Percentiles rank a stretch among this genome's conserved stretches.
phyloP scores from a whole-genome alignment of 1,140 invertebrate species.

The Arctopsyche grandis region DNA sequence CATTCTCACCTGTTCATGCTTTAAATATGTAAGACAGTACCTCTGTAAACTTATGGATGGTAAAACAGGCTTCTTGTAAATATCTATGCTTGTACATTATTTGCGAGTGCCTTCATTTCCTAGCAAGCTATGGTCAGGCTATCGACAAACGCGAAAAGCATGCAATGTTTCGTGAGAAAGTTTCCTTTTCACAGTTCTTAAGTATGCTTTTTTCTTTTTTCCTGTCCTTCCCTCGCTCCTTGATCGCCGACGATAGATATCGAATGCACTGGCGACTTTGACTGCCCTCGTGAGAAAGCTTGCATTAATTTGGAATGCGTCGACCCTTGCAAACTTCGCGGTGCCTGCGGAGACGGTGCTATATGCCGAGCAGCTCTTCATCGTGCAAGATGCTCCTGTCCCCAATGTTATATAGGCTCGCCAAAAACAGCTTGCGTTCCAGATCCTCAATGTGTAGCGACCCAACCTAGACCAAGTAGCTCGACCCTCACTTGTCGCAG shows the following conservation, averaged over 20 bases:
- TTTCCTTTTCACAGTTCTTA: constrained; percentile 80
- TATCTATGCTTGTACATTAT: constrained; percentile 68
- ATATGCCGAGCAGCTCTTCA: constrained; percentile 86
- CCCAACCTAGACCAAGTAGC: constrained; percentile 59
- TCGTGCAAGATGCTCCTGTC: constrained; percentile 85
- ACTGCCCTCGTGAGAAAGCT: constrained; percentile 90
- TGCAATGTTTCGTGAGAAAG: constrained; percentile 79
- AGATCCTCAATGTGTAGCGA: constrained; percentile 76
- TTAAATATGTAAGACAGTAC: constrained; percentile 53
- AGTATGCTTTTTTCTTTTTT: constrained; percentile 77
- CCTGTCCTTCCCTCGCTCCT: constrained; percentile 65
- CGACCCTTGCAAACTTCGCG: constrained; percentile 88
- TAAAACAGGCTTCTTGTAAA: constrained; percentile 65
- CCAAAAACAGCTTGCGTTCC: constrained; percentile 79
- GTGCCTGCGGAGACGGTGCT: constrained; percentile 88
- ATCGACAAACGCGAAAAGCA: constrained; percentile 68
- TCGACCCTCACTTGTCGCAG: constrained; percentile 70
- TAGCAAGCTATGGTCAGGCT: constrained; percentile 55
- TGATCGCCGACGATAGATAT: constrained; percentile 71
- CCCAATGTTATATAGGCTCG: constrained; percentile 85
- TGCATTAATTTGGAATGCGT: constrained; percentile 87
- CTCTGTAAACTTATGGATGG: constrained; percentile 49
- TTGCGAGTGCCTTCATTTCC: constrained; percentile 53
- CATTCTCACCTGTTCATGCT: constrained; percentile 71
- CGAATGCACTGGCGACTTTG: constrained; percentile 89